A percentile compares a stretch with the other conserved stretches of the same genome.
Conservation (phyloP, 2,888 invertebrate species). For the Peribatodes rhomboidaria region DNA sequence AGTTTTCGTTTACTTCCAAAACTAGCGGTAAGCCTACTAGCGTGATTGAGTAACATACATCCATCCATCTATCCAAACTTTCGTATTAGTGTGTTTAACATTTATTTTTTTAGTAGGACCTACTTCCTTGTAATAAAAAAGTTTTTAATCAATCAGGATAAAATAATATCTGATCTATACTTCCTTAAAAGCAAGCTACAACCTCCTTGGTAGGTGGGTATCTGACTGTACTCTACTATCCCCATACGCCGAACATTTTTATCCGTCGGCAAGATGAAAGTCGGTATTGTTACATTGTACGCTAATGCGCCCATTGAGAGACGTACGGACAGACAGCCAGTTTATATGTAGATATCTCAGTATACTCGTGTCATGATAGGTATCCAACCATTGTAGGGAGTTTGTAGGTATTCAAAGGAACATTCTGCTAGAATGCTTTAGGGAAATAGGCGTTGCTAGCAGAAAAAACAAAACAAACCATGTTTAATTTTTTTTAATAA, state of each 20-base stretch:
- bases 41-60: too few species aligned
- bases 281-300: conserved; percentile 56
- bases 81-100: too few species aligned
- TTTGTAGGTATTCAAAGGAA: neutral
- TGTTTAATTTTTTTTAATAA: too few species aligned
- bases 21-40: too few species aligned
- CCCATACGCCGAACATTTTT: conserved; percentile 11
- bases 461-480: neutral
- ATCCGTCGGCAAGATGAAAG: conserved; percentile 51
- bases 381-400: conserved; percentile 17
- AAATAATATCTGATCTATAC: too few species aligned
- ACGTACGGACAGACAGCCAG: conserved; percentile 46
- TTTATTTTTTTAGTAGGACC: too few species aligned
- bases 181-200: too few species aligned
- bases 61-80: too few species aligned
- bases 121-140: too few species aligned
- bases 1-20: too few species aligned
- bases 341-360: conserved; percentile 41
- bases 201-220: neutral
- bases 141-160: too few species aligned
- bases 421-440: neutral
- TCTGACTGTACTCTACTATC: neutral
- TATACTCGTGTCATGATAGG: conserved; percentile 16
- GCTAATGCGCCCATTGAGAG: conserved; percentile 56
- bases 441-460: too few species aligned